Evolutionary conservation across 2,888 invertebrate genomes (phyloP), one percentile per base, ranked within the genome.

Genomic region (Allolobophora icterica): DNA sequence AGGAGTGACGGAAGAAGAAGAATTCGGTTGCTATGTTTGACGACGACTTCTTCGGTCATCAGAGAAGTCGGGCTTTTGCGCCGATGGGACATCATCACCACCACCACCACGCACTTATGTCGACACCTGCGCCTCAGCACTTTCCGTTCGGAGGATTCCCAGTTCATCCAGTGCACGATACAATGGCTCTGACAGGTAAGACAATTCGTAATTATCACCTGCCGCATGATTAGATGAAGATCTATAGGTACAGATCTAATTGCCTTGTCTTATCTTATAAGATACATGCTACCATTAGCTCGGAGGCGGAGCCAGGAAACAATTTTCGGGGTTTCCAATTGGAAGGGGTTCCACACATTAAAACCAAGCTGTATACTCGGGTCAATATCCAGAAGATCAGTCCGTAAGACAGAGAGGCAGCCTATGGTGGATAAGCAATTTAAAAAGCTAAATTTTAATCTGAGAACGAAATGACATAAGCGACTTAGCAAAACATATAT

Each of bases 121-220:
- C 45, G 33, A 33, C 89, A 1, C 40, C 38, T 19, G 91, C 91
- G 13, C 94, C 94, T 40, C 94, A 95, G 92, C 94, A 95, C 84
- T 95, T 94, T 92, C 94, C 94, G 17, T 95, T 95, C 92, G 91
- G 93, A 52, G 95, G 95, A 90, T 95, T 95, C 92, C 95, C 95
- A 13, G 94, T 95, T 90, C 94, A 94, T 93, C 94, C 94, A 35
- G 94, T 94, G 15, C 95, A 95, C 91, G 95, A 95, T 92, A 94
- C 95, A 71, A 33, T 94, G 94, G 94, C 90, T 33, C 93, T 95
- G 34, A 93, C 94, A 91, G 94, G 94, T 94, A 92, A 93, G 94
- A 93, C n/a, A 19, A 84, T 91, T 38, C 33, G 30, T 89, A 0
- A 19, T 35, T 19, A 42, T 34, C 35, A 42, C 34, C 24, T 52